Base-by-base conservation (phyloP, 2,888 invertebrate genomes). In the Salticus scenicus region DNA sequence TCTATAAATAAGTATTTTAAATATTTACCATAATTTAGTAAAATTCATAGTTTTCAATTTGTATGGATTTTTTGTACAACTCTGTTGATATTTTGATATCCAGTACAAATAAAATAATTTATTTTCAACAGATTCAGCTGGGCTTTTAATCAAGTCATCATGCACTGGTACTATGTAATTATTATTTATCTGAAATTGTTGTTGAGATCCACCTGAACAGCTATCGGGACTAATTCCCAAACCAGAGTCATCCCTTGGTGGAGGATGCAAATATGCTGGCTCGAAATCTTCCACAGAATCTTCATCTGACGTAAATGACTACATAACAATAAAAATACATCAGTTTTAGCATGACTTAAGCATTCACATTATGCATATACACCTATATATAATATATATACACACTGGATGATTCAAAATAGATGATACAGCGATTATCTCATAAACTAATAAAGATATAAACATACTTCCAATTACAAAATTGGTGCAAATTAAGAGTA, bases 221-320 rank as follows among this genome's bases (percentile, higher is more conserved):
- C 84, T 85, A 27, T 85, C 84, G 1, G 84, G 84, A 31, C 84
- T 86, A 42, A 86, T 86, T 14, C 79, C 86, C 5, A 86, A 28
- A 14, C 86, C 86, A 2, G 86, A 86, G 71, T 86, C 86, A 67
- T 86, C 86, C 28, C 86, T 47, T 0, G 72, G 76, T 10, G 86
- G 86, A 0, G 72, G 72, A 2, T 30, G 67, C 8, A 76, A 63
- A 17, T 33, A 41, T 12, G 31, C 64, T 20, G 57, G n/a, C 2
- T 64, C 64, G 1, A 86, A n/a, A 10, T 73, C 57, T n/a, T 86
- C 72, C 27, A 76, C 28, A 1, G 86, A 80, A 27, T 76, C 86
- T 33, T 64, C 66, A 7, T 84, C 83, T 1, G 77, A 73, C 0
- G 57, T 37, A n/a, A 72, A 77, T 27, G 67, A 20, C 83, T 84